phyloP scores from a whole-genome alignment of 2,888 invertebrate genomes.

The Oxyteleia sp. region DNA sequence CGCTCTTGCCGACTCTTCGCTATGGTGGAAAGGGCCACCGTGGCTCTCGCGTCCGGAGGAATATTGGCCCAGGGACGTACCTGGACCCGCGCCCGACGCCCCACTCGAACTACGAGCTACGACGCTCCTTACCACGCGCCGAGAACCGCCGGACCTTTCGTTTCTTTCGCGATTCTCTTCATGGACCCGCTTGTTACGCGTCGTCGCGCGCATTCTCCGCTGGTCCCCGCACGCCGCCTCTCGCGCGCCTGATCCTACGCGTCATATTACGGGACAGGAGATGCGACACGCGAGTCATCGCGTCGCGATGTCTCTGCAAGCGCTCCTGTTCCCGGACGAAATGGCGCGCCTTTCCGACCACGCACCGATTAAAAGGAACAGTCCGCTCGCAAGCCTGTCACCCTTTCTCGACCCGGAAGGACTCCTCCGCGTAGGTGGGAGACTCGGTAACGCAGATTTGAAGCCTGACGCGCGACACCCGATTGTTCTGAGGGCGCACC shows the following conservation, averaged over 20 bases:
- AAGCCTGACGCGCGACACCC: conserved; percentile 50
- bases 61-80: neutral
- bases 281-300: neutral
- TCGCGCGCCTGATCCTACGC: too few relatives aligned
- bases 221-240: neutral
- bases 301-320: neutral
- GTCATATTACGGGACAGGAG: too few relatives aligned
- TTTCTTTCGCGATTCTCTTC: neutral
- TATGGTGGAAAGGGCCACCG: conserved; percentile 13
- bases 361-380: neutral
- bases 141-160: neutral
- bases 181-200: neutral
- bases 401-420: conserved; percentile 61
- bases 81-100: too few relatives aligned
- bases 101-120: neutral
- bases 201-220: neutral
- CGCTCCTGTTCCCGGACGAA: neutral
- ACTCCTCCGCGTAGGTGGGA: conserved; percentile 67
- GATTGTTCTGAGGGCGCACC: conserved; percentile 27
- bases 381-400: neutral
- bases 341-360: neutral
- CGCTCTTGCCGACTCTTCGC: neutral
- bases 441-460: conserved; percentile 57
- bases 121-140: neutral
- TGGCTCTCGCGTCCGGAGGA: neutral